phyloP scores from a whole-genome alignment of 2,888 invertebrate genomes.

The Euphydryas editha region DNA sequence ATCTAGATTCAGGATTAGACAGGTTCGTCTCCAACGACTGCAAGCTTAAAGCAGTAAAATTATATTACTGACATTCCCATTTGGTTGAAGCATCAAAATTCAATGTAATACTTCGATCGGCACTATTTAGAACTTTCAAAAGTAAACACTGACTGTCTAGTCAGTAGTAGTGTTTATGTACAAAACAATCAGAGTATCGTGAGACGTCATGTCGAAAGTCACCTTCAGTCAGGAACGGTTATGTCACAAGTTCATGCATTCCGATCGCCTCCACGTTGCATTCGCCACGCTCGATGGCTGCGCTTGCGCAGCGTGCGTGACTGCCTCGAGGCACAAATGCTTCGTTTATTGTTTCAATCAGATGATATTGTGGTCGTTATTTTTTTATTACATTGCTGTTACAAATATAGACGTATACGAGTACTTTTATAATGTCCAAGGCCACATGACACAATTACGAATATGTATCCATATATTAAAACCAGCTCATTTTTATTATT shows the following conservation, averaged over 20 bases:
- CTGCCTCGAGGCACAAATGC: slow-evolving; percentile 16
- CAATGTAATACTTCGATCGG: not conserved
- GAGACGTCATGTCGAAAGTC: slow-evolving; percentile 35
- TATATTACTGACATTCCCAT: not conserved
- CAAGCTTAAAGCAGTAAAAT: not conserved
- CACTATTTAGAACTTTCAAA: slow-evolving; percentile 5
- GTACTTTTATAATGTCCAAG: not conserved
- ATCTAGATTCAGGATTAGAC: too few relatives aligned
- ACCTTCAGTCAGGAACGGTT: slow-evolving; percentile 39
- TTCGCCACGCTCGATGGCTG: slow-evolving; percentile 20
- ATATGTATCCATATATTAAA: not conserved
- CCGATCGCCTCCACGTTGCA: slow-evolving; percentile 30
- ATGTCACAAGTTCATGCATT: slow-evolving; percentile 38
- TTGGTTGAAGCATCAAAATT: not conserved
- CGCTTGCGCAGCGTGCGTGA: slow-evolving; percentile 30
- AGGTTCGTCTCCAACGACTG: not conserved
- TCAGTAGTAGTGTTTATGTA: not conserved
- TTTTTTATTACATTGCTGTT: not conserved
- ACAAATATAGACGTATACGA: not conserved
- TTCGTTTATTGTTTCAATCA: slow-evolving; percentile 25
- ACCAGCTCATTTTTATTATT: not conserved
- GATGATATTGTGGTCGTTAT: slow-evolving; percentile 17
- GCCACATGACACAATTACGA: not conserved
- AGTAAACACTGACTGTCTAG: not conserved
- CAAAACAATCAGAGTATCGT: slow-evolving; percentile 14